Percentiles rank a stretch among this genome's conserved stretches.
Evolutionary conservation across 2,113 vertebrate genomes (phyloP).

Genomic region (Rhea americana): DNA sequence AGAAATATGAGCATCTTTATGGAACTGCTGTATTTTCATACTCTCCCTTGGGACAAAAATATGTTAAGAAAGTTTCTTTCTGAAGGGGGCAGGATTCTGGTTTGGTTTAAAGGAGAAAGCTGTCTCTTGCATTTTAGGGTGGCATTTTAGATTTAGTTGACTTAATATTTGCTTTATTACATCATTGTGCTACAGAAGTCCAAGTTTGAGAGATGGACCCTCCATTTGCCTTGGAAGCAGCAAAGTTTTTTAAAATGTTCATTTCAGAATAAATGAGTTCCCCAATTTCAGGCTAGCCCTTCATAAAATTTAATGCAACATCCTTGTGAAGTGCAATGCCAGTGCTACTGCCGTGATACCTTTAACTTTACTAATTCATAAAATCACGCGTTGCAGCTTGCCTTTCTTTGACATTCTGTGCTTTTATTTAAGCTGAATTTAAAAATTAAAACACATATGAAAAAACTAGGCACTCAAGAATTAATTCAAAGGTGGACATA

Average conservation of each 20-base stretch:
- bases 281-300: background rate
- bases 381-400: background rate
- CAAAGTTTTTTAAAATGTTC: background rate
- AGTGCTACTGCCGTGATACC: background rate
- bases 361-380: background rate
- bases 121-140: background rate
- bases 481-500: background rate
- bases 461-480: background rate
- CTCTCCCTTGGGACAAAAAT: background rate
- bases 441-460: background rate
- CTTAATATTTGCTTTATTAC: background rate
- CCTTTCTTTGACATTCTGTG: background rate
- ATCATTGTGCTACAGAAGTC: background rate
- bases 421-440: slow-evolving; percentile 1
- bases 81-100: background rate
- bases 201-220: background rate
- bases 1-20: background rate
- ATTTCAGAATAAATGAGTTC: background rate
- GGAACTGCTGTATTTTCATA: background rate
- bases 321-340: background rate
- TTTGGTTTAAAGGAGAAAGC: background rate
- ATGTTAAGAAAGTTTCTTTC: background rate
- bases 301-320: background rate
- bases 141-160: background rate
- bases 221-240: background rate